Conservation (phyloP, 2,797 vertebrate genomes). For the Scolopax bukidnonensis region DNA sequence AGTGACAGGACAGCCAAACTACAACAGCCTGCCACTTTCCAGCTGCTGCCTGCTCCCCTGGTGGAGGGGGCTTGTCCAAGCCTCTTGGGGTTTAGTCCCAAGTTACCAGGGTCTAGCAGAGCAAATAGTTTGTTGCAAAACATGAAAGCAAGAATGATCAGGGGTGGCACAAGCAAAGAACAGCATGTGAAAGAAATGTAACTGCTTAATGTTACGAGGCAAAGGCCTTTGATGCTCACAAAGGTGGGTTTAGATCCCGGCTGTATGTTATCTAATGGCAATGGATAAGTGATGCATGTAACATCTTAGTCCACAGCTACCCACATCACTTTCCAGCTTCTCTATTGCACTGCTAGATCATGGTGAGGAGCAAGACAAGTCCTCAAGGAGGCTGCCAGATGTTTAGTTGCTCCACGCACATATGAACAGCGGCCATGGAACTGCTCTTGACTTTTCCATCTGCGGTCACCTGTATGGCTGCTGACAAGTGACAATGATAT, state of each 20-base stretch:
- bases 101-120: background rate
- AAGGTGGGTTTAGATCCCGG: background rate
- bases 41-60: background rate
- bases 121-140: background rate
- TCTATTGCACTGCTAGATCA: background rate
- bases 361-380: background rate
- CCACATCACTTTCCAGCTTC: background rate
- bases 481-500: background rate
- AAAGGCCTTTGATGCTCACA: background rate
- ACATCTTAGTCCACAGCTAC: background rate
- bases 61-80: background rate
- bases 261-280: background rate
- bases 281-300: background rate
- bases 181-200: background rate
- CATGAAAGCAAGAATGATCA: background rate
- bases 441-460: background rate
- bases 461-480: background rate
- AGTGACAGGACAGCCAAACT: conserved; percentile 59
- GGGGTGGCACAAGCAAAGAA: background rate
- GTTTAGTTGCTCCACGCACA: background rate
- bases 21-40: conserved; percentile 15
- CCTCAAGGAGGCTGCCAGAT: background rate
- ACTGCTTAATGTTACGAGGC: background rate
- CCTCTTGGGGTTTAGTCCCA: background rate
- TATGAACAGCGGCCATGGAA: accelerated